These are phyloP conservation scores for Heterotis niloticus DNA, from an alignment of 2,113 vertebrate genomes.

Conservation along the genomic window DNA sequence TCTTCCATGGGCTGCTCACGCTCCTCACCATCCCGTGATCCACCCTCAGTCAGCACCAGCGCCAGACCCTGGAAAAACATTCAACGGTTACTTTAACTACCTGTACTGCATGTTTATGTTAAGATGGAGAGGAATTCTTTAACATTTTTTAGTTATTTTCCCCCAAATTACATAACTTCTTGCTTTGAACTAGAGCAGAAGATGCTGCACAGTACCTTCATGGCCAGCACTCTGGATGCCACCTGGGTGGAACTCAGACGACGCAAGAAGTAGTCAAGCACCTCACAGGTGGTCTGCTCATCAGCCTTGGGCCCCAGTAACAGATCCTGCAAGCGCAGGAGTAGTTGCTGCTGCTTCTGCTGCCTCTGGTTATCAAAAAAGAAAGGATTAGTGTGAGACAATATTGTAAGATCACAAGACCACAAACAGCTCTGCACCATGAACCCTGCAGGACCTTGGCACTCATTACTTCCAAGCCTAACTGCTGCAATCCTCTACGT, in stretches of 20 bases:
- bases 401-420: background rate
- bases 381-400: constrained; percentile 11
- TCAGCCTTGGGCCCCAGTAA: constrained; percentile 88
- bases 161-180: no score
- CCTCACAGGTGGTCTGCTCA: constrained; percentile 92
- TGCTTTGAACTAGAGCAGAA: background rate
- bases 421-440: background rate
- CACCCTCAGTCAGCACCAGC: constrained; percentile 84
- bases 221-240: constrained; percentile 88
- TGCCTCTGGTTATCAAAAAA: constrained; percentile 68
- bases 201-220: constrained; percentile 73
- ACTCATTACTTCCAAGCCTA: no score
- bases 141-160: no score
- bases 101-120: no score
- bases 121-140: no score
- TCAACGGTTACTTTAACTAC: no score
- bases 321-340: constrained; percentile 90
- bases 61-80: constrained; percentile 78
- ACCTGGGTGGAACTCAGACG: constrained; percentile 92
- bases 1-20: constrained; percentile 89
- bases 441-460: no score
- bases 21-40: constrained; percentile 82
- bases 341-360: constrained; percentile 91
- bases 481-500: no score
- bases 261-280: constrained; percentile 94